Evolutionary conservation across 2,113 vertebrate species (phyloP).

Genomic region (Glaucidium brasilianum): DNA sequence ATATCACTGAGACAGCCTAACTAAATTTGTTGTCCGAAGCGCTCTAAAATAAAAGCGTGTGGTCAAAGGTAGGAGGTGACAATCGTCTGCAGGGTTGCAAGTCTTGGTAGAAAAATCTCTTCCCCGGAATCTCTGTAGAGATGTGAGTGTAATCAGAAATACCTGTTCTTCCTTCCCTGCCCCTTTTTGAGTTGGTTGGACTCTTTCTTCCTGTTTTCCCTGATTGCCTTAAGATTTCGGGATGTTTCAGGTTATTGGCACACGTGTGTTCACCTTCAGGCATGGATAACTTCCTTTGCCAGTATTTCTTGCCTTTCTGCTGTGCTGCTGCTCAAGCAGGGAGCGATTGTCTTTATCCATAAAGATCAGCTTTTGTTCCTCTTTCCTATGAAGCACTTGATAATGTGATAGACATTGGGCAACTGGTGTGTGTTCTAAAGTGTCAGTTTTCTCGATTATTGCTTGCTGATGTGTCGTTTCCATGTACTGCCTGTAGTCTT

Average conservation of each 20-base stretch:
- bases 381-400: not conserved
- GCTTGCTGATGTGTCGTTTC: not conserved
- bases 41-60: accelerated
- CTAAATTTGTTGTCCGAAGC: too few relatives aligned
- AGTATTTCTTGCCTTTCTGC: not conserved
- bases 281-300: not conserved
- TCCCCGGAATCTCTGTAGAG: not conserved
- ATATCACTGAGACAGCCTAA: not conserved
- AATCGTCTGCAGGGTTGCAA: accelerated
- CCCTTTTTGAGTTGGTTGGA: not conserved
- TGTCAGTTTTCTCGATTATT: not conserved
- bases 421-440: not conserved
- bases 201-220: not conserved
- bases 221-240: too few relatives aligned
- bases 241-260: too few relatives aligned
- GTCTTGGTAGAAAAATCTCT: not conserved
- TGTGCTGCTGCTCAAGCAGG: not conserved
- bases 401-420: accelerated
- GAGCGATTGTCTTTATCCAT: not conserved
- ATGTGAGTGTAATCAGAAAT: not conserved
- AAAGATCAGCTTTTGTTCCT: not conserved
- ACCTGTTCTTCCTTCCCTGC: not conserved
- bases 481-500: accelerated
- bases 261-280: too few relatives aligned
- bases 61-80: not conserved